Base-by-base conservation (phyloP, 2,113 vertebrate genomes). In the Ammodytes marinus region DNA sequence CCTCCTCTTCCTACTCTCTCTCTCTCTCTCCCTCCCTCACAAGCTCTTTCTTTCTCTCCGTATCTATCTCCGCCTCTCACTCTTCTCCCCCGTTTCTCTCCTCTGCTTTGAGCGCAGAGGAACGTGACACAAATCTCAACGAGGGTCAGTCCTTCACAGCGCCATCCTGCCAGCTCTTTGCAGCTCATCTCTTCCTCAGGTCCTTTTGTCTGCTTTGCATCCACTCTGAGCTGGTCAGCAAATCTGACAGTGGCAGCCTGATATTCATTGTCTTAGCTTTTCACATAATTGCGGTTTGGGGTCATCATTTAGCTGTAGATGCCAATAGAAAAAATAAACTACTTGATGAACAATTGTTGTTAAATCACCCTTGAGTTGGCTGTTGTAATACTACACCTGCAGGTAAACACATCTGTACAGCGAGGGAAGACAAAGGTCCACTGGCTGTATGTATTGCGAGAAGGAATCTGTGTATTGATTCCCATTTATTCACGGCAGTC, bases 121-220 rank as follows among this genome's bases (percentile, higher is more conserved):
- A 88, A 93, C 80, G 81, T 89, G 91, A 87, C 54, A 57, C 85
- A 71, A 69, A 91, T 90, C 69, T 80, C 83, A 90, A 89, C 52
- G 69, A 88, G 75, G 70, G 50, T 64, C 74, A 65, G 64, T 42
- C 71, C 67, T 80, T 63, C 50, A 47, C 78, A 70, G 5, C 5
- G 17, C 73, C 57, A 35, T 63, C 53, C 58, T 43, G 50, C 58
- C 37, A 53, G 64, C 66, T 61, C 52, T 27, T 47, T 64, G 46
- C 69, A 6, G 42, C 49, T 87, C 65, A 4, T 69, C 86, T 72
- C 37, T 14, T 64, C 70, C 60, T 58, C 17, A 0, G 47, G 42
- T 66, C 46, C 66, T 59, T 66, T 63, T 74, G 19, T 64, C 71
- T 57, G 2, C 57, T 69, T 54, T 53, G 72, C 46, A 47, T 69